These are phyloP conservation scores for Hippopotamus amphibius DNA, from an alignment of 2,113 vertebrate species.

Conservation along the genomic window DNA sequence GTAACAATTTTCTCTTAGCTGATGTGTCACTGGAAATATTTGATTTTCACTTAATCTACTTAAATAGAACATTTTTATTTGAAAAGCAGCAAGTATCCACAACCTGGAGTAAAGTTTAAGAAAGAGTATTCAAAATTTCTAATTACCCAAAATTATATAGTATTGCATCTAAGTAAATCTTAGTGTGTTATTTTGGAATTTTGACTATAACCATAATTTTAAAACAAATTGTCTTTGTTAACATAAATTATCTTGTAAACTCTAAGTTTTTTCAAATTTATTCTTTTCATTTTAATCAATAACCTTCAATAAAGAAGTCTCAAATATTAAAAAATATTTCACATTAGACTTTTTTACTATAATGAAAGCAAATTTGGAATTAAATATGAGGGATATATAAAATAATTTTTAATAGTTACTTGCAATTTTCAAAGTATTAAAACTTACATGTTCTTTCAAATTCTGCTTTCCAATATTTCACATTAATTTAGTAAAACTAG, in stretches of 20 bases:
- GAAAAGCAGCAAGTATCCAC: background rate
- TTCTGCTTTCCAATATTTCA: background rate
- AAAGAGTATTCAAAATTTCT: background rate
- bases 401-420: background rate
- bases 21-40: background rate
- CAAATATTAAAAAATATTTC: background rate
- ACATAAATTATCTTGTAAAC: background rate
- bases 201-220: background rate
- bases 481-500: background rate
- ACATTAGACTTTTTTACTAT: background rate
- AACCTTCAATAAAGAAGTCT: background rate
- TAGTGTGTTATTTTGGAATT: background rate
- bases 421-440: background rate
- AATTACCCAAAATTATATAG: background rate
- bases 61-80: slow-evolving; percentile 13
- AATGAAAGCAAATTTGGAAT: background rate
- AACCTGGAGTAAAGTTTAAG: background rate
- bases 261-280: background rate
- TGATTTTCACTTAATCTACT: slow-evolving; percentile 53
- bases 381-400: background rate
- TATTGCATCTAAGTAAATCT: background rate
- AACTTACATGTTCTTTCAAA: background rate
- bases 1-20: background rate
- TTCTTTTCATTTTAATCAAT: background rate
- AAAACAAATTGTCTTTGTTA: background rate